Evolutionary conservation across 1,140 invertebrate species (phyloP), one percentile per base, ranked within the genome.

Genomic region (Zaprionus tsacasi): DNA sequence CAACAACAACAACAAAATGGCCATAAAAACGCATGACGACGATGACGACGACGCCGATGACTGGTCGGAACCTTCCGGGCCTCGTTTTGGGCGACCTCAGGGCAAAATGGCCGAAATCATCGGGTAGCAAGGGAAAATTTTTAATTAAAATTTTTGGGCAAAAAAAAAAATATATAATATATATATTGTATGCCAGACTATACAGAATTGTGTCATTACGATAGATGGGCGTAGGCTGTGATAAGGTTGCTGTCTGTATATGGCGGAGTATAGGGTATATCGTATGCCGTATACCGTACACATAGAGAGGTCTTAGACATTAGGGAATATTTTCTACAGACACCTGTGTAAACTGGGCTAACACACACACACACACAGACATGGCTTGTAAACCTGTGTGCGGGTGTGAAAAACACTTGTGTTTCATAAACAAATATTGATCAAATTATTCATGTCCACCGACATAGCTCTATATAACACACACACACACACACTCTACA

Each of bases 301-400:
- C 48, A 56, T 38, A 68, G 56, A 48, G 56, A 56, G 40, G 33
- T 58, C 6, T 15, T 8, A 45, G 45, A 50, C 55, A 68, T 60
- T 59, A 57, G 33, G n/a, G 50, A 40, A 57, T 25, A 69, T n/a
- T 30, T 15, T 30, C 6, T 36, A 25, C 45, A 78, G 66, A 76
- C 85, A 88, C 81, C 78, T 88, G 85, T 89, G 55, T 75, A 88
- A 88, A 88, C 75, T 88, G 85, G 85, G 85, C 79, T 88, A 88
- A 85, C 4, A 33, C 40, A 21, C 63, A 72, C 68, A 58, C 33
- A 36, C 63, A 72, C 68, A 58, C 33, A 36, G 15, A 27, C 36
- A 13, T 30, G 33, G 33, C 33, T 35, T 27, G 52, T 40, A 38
- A 25, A 30, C 30, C 35, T 52, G 35, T 59, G 27, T 54, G 36